phyloP scores from a whole-genome alignment of 2,113 vertebrate genomes.

The Sinocyclocheilus maitianheensis region DNA sequence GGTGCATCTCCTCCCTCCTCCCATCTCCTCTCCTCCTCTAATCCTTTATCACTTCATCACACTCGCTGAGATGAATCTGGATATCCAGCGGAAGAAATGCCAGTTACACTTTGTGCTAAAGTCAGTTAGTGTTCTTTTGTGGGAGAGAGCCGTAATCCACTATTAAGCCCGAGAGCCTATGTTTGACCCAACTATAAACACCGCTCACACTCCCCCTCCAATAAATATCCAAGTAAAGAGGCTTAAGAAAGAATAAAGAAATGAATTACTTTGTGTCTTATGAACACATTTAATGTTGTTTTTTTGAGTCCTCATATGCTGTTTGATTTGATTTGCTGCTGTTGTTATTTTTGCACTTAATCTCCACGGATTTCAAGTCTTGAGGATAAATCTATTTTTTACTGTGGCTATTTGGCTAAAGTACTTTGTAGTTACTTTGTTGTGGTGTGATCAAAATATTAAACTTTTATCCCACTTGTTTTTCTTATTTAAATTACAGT shows the following conservation, averaged over 20 bases:
- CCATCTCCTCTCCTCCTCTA: conserved; percentile 32
- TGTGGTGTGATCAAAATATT: conserved; percentile 20
- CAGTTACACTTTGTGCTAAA: conserved; percentile 64
- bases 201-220: conserved; percentile 51
- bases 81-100: conserved; percentile 60
- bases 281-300: conserved; percentile 76
- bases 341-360: conserved; percentile 74
- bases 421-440: conserved; percentile 43
- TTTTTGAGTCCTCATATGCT: conserved; percentile 71
- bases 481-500: conserved; percentile 10
- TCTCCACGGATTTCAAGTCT: conserved; percentile 67
- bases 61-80: conserved; percentile 56
- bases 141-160: conserved; percentile 71
- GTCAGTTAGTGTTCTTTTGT: conserved; percentile 66
- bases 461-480: conserved; percentile 19
- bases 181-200: conserved; percentile 79
- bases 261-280: conserved; percentile 68
- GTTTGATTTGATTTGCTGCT: conserved; percentile 75
- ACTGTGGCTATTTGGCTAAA: conserved; percentile 51
- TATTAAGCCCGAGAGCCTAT: conserved; percentile 71
- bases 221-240: conserved; percentile 72
- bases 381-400: conserved; percentile 41
- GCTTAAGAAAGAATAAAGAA: conserved; percentile 75
- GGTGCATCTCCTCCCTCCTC: conserved; percentile 42
- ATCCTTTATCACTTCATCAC: conserved; percentile 57